Base-by-base conservation (phyloP, 1,140 invertebrate species). In the Orussus abietinus region DNA sequence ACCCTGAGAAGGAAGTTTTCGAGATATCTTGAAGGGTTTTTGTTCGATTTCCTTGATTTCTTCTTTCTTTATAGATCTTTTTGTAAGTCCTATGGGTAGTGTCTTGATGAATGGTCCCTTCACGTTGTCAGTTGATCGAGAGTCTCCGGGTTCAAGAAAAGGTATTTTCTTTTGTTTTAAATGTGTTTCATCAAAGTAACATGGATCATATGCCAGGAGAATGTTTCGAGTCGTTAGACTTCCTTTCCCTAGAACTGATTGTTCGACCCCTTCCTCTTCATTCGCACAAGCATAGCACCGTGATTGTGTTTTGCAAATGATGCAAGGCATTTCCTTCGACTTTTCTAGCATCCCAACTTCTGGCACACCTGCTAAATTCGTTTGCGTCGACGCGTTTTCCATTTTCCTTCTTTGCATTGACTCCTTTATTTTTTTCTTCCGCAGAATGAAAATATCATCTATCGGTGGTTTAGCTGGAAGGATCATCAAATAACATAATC, bases 121-220 rank as follows among this genome's bases (percentile, higher is more conserved):
- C 25, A 41, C 31, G 45, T 4, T 20, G 21, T 10, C 7, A 36
- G 26, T 28, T 51, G n/a, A 21, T 5, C 6, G 52, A 39, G 5
- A 30, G 14, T 12, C 14, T 4, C 11, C 17, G 6, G 2, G 17
- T 40, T 14, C 15, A 32, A 22, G 3, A 13, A 12, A 21, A 13
- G 32, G 12, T 33, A 21, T 5, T 1, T n/a, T 18, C 29, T 38
- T 45, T 53, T 51, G 44, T 40, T 36, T 18, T 3, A 28, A 12
- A 9, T 39, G 7, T 12, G 18, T 13, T 20, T 41, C 28, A 7
- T n/a, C 14, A 10, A 46, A 21, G 29, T 46, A 56, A 21, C 50
- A 56, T 1, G 57, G 53, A 11, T 51, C 53, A 13, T 57, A 57
- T 1, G 55, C 43, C 4, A 59, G 10, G 4, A 59, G 25, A 45